Conservation (phyloP, 2,113 vertebrate genomes). For the Mionectes macconnelli region DNA sequence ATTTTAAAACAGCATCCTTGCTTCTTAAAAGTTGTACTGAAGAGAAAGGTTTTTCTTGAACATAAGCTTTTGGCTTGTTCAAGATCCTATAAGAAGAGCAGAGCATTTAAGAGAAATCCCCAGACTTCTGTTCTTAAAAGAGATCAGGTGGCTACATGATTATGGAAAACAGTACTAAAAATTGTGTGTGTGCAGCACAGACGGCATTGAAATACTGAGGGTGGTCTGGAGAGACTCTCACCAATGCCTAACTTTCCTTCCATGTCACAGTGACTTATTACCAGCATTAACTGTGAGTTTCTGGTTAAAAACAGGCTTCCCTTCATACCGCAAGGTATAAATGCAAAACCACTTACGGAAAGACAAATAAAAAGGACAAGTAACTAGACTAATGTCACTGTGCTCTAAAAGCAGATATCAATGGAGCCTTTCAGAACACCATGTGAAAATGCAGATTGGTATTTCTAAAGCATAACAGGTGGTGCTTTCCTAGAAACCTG, state of each 20-base stretch:
- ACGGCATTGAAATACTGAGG: not conserved
- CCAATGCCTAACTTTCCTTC: not conserved
- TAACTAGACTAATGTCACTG: not conserved
- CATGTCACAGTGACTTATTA: not conserved
- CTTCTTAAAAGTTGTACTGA: not conserved
- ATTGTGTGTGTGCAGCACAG: not conserved
- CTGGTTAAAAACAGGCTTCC: not conserved
- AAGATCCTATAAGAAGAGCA: not conserved
- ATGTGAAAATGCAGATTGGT: not conserved
- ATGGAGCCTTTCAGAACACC: not conserved
- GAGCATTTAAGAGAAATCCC: not conserved
- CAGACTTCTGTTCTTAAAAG: not conserved
- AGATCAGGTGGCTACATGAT: not conserved
- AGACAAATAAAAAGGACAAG: not conserved
- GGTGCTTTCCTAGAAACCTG: not conserved
- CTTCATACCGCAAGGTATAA: not conserved
- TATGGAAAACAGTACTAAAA: not conserved
- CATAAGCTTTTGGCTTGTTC: not conserved
- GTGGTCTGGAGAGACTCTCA: not conserved
- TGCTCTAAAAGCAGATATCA: not conserved
- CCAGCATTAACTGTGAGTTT: not conserved
- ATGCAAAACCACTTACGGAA: not conserved
- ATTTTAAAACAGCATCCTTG: not conserved
- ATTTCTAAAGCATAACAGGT: not conserved
- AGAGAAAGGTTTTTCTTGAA: not conserved